Base-by-base conservation (phyloP, 2,888 invertebrate genomes). In the Caradrina clavipalpis region DNA sequence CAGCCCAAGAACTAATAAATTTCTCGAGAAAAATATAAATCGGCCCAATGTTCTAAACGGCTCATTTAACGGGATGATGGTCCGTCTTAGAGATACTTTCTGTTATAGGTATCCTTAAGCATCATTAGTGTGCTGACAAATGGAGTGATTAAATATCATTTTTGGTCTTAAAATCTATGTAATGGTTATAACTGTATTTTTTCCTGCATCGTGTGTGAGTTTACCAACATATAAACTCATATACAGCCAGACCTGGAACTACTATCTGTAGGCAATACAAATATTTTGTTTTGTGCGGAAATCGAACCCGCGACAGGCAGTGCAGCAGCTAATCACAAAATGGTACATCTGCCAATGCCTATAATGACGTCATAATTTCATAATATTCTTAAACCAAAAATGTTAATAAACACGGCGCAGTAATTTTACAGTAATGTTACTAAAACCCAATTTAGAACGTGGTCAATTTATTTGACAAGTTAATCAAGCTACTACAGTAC, bases 391-490 rank as follows among this genome's bases (percentile, higher is more conserved):
- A 26, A n/a, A 50, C 0, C 10, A 35, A 50, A 31, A 21, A 17
- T 6, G 3, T 17, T 6, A 6, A 17, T 10, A 53, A 61, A 54
- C 54, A 7, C 39, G 3, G 2, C 15, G 15, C 19, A 26, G 21
- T 47, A 17, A 22, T 31, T 61, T 54, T n/a, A 26, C 26, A 26
- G 6, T 54, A 49, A 62, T 49, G 10, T 54, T 10, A 42, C 19
- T 70, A n/a, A 55, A 63, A 72, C 54, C 31, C 49, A 63, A 72
- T 72, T 26, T 63, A 70, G 15, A 22, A 63, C 22, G 42, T 22
- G 7, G 19, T 49, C 54, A 72, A 72, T 72, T 70, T 63, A 55
- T 72, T 55, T 63, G 49, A 55, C 55, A 55, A 70, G 63, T 49
- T 72, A 42, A 63, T 70, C 31, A 63, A 45, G 39, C 39, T 2